Percentiles rank a stretch among this genome's conserved stretches.
These are phyloP conservation scores for Terrapene triunguis DNA, from an alignment of 2,113 vertebrate genomes.

Conservation along the genomic window DNA sequence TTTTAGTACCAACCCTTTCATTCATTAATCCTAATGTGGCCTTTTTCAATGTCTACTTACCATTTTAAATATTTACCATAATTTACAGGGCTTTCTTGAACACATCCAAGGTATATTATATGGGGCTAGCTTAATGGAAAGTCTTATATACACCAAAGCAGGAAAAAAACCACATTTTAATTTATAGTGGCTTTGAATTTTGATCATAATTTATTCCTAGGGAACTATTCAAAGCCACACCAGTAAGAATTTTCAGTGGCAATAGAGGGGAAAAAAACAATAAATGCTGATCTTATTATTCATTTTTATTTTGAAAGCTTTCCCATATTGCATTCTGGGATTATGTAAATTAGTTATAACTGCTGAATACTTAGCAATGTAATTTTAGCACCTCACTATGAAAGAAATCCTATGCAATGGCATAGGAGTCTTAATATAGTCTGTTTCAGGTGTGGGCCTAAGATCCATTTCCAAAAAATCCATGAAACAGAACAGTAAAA, in stretches of 20 bases:
- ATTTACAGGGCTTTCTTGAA: constrained; percentile 87
- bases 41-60: constrained; percentile 86
- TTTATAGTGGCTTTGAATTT: constrained; percentile 85
- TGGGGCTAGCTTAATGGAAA: constrained; percentile 87
- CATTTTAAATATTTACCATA: constrained; percentile 88
- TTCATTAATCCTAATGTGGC: constrained; percentile 89
- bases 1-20: constrained; percentile 84
- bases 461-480: constrained; percentile 7
- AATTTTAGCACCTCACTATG: constrained; percentile 4
- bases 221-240: constrained; percentile 78
- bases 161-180: constrained; percentile 78
- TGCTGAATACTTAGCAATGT: constrained; percentile 37
- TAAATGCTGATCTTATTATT: constrained; percentile 76
- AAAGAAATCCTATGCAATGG: constrained; percentile 45
- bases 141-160: constrained; percentile 83
- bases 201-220: constrained; percentile 84
- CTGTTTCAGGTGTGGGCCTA: constrained; percentile 32
- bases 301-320: constrained; percentile 72
- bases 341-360: constrained; percentile 73
- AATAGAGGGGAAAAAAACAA: constrained; percentile 63
- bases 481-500: neutral
- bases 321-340: constrained; percentile 62
- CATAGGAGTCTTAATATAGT: neutral
- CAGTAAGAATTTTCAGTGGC: constrained; percentile 77
- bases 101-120: constrained; percentile 87